Percentiles rank a stretch among this genome's conserved stretches.
Conservation (phyloP, 1,140 invertebrate species). For the Tetramorium alpestre region DNA sequence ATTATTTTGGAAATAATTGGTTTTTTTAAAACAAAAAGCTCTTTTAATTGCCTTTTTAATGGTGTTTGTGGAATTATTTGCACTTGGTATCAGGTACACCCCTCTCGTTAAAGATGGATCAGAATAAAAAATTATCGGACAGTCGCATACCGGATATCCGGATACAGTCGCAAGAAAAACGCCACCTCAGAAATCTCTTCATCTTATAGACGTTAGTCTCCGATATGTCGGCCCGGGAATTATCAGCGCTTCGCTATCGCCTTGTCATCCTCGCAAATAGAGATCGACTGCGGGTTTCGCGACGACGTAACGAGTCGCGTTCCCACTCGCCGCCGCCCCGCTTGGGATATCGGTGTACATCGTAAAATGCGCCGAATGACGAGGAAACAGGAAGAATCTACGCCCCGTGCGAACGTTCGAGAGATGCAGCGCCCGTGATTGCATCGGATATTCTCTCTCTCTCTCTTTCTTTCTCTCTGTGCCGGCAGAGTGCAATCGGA, state of each 20-base stretch:
- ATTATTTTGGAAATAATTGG: background rate
- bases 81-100: background rate
- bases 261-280: constrained; percentile 2
- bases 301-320: background rate
- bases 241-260: constrained; percentile 4
- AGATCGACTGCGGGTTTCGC: background rate
- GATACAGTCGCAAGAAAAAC: background rate
- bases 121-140: background rate
- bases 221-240: background rate
- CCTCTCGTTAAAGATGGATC: background rate
- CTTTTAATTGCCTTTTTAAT: background rate
- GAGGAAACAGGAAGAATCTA: constrained; percentile 30
- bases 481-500: constrained; percentile 13
- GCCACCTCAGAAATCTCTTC: background rate
- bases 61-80: too few relatives aligned
- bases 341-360: background rate
- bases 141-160: constrained; percentile 3
- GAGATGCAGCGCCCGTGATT: background rate
- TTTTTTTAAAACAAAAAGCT: background rate
- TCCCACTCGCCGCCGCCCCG: too few relatives aligned
- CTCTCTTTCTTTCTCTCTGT: background rate
- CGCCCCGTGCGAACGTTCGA: background rate
- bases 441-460: background rate
- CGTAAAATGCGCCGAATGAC: background rate
- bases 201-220: background rate